Evolutionary conservation across 2,888 invertebrate species (phyloP).

Genomic region (Pollenia amentaria): DNA sequence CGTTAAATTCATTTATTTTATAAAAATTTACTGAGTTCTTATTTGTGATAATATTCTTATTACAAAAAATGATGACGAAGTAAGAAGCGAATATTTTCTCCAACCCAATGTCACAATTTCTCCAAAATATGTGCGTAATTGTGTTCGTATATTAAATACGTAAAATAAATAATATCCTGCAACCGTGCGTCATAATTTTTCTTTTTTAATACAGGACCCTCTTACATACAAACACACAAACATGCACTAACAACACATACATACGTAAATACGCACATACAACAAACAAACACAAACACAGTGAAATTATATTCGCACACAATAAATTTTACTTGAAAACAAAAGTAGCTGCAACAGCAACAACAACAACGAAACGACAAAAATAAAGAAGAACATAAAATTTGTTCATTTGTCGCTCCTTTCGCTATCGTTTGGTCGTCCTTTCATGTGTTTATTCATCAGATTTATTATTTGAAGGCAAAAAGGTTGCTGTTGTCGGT

Average conservation of each 20-base stretch:
- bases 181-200: slow-evolving; percentile 70
- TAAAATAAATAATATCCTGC: slow-evolving; percentile 64
- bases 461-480: slow-evolving; percentile 67
- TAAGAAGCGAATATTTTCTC: background rate
- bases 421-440: slow-evolving; percentile 21
- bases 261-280: slow-evolving; percentile 2
- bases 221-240: background rate
- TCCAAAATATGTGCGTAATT: background rate
- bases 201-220: background rate
- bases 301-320: slow-evolving; percentile 37
- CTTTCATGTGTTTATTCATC: slow-evolving; percentile 71
- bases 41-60: too few relatives aligned
- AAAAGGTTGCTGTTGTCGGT: slow-evolving; percentile 44
- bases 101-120: background rate
- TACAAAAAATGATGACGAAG: background rate
- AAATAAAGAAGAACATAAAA: slow-evolving; percentile 14
- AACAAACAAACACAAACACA: slow-evolving; percentile 25
- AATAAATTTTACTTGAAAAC: slow-evolving; percentile 28
- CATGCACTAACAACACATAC: background rate
- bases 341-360: slow-evolving; percentile 5
- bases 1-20: too few relatives aligned
- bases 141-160: slow-evolving; percentile 36
- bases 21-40: too few relatives aligned
- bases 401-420: slow-evolving; percentile 41
- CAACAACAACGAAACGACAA: background rate